phyloP scores from a whole-genome alignment of 2,888 invertebrate species.

The Idaea aversata region DNA sequence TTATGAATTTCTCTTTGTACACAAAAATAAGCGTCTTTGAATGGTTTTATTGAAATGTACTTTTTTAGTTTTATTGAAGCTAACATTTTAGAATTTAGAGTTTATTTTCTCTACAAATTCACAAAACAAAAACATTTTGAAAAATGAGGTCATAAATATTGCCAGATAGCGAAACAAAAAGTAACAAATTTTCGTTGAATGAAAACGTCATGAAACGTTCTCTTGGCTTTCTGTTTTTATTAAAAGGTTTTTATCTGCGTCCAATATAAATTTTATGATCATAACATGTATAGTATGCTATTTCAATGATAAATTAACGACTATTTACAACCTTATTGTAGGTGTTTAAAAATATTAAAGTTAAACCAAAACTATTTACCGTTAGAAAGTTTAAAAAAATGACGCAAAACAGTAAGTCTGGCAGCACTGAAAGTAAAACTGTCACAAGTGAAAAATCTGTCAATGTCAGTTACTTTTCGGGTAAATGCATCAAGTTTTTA shows the following conservation, averaged over 20 bases:
- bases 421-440: neutral
- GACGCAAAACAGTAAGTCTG: neutral
- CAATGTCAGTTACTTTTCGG: neutral
- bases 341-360: no score
- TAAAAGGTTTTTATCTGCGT: no score
- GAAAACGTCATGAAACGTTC: no score
- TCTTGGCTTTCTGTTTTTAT: no score
- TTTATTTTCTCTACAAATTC: conserved; percentile 9
- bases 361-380: no score
- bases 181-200: no score
- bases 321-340: no score
- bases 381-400: neutral
- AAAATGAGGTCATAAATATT: neutral
- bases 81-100: conserved; percentile 45
- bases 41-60: conserved; percentile 32
- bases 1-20: conserved; percentile 50
- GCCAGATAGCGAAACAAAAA: neutral
- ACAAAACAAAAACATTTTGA: neutral
- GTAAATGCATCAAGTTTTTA: neutral
- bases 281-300: no score
- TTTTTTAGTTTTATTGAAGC: conserved; percentile 41
- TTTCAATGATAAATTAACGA: no score
- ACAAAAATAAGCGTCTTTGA: conserved; percentile 38
- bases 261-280: no score
- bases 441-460: neutral